Conservation (phyloP, 2,797 vertebrate genomes). For the Cercopithecus diana region DNA sequence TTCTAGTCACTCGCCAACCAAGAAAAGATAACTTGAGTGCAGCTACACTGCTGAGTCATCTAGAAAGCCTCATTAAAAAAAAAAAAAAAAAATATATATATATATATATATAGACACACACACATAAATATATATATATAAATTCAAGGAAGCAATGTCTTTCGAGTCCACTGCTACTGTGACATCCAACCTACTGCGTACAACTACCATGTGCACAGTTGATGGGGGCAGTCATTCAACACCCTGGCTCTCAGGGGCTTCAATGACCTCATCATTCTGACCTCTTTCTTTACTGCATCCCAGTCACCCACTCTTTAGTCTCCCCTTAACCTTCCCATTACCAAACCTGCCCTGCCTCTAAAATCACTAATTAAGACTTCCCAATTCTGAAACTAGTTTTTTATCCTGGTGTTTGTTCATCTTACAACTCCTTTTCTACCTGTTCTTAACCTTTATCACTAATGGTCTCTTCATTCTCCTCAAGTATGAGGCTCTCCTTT, state of each 20-base stretch:
- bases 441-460: not conserved
- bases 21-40: not conserved
- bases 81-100: too few relatives aligned
- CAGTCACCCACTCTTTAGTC: not conserved
- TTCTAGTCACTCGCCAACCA: conserved; percentile 68
- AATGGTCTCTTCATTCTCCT: not conserved
- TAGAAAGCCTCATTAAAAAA: not conserved
- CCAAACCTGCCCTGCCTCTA: not conserved
- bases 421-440: not conserved
- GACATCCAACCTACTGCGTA: not conserved
- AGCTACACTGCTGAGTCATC: conserved; percentile 58
- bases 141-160: not conserved
- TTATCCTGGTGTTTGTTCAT: not conserved
- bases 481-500: not conserved
- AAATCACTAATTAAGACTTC: not conserved
- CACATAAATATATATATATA: not conserved
- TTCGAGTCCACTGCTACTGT: not conserved
- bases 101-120: not conserved
- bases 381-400: not conserved
- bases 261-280: not conserved
- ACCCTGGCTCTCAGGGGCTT: not conserved
- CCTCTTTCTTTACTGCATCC: not conserved
- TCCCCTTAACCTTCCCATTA: not conserved
- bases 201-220: not conserved
- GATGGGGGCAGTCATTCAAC: not conserved